Evolutionary conservation across 92 coral and sea anemone species (phyloP).

Genomic region (Umimayanthus kanabou): DNA sequence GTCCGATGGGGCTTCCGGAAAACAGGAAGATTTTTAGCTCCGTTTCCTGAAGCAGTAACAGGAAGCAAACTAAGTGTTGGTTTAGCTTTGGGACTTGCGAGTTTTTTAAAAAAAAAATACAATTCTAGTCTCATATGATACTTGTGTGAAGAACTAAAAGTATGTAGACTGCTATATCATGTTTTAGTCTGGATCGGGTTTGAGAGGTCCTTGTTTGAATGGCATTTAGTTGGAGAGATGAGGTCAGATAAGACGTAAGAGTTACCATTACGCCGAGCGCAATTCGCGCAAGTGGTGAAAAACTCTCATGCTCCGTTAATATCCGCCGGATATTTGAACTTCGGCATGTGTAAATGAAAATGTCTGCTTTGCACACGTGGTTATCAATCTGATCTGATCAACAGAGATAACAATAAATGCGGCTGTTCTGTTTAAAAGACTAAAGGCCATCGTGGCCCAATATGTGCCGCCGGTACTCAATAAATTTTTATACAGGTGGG

Average conservation of each 20-base stretch:
- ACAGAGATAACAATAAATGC: neutral
- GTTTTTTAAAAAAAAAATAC: neutral
- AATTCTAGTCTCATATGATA: too few relatives aligned
- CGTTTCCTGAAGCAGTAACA: neutral
- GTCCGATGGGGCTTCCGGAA: conserved; percentile 8
- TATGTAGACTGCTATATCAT: neutral
- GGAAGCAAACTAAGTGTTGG: too few relatives aligned
- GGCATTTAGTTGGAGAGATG: neutral
- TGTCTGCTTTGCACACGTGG: neutral
- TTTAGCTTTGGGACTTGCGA: neutral
- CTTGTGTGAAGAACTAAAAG: neutral
- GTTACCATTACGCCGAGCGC: neutral
- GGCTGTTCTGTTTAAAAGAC: too few relatives aligned
- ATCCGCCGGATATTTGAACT: neutral
- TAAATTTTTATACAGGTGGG: too few relatives aligned
- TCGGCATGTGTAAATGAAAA: neutral
- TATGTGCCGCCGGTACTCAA: too few relatives aligned
- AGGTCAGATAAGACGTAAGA: neutral
- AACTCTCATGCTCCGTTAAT: neutral
- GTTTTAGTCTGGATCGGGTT: neutral
- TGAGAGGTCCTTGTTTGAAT: conserved; percentile 4
- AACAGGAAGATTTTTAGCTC: neutral
- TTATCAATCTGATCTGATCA: neutral
- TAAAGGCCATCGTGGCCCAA: too few relatives aligned
- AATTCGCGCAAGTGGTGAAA: neutral